These are phyloP conservation scores for Thera obeliscata DNA, from an alignment of 2,888 invertebrate species.

Conservation along the genomic window DNA sequence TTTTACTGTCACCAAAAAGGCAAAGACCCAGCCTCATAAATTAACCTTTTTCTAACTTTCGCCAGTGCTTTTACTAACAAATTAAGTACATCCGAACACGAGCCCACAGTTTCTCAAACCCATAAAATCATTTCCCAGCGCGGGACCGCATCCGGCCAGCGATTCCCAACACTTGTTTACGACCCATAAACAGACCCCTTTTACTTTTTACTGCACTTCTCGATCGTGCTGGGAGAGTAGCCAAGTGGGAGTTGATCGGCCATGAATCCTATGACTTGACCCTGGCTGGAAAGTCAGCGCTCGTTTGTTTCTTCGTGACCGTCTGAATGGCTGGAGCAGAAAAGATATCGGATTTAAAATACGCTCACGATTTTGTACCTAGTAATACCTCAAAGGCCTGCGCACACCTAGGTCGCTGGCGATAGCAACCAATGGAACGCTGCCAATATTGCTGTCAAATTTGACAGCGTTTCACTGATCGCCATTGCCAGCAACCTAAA, in stretches of 20 bases:
- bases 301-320: not conserved
- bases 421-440: no score
- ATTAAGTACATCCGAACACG: slow-evolving; percentile 18
- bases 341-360: not conserved
- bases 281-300: not conserved
- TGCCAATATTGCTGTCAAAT: no score
- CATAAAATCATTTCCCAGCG: slow-evolving; percentile 29
- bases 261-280: not conserved
- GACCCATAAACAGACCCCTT: slow-evolving; percentile 41
- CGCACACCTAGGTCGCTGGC: no score
- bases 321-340: not conserved
- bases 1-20: not conserved
- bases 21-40: no score
- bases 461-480: no score
- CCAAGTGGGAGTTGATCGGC: slow-evolving; percentile 23
- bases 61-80: slow-evolving; percentile 1
- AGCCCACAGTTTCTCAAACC: slow-evolving; percentile 30
- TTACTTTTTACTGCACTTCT: slow-evolving; percentile 43
- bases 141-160: slow-evolving; percentile 23
- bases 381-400: no score
- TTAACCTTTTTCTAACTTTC: not conserved
- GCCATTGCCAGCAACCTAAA: no score
- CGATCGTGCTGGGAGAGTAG: slow-evolving; percentile 26
- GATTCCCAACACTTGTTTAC: slow-evolving; percentile 39
- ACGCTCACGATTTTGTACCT: no score